Base-by-base conservation (phyloP, 2,113 vertebrate genomes). In the Gracilinanus agilis region DNA sequence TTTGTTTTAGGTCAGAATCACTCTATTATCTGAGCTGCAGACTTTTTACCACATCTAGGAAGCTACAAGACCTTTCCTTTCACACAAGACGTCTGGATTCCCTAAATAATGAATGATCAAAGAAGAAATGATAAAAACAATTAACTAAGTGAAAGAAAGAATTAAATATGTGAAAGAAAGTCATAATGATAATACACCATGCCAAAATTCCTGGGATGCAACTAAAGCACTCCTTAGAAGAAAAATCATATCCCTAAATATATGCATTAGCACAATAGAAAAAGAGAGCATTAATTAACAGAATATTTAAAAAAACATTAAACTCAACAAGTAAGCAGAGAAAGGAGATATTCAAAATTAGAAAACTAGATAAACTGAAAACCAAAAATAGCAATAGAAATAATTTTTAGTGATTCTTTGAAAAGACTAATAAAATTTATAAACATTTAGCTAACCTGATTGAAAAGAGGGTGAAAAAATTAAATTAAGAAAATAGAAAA, bases 121-220 rank as follows among this genome's bases (percentile, higher is more conserved):
- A 34, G 93, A 90, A 90, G 11, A 91, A 40, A 53, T 16, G 3
- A 67, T 29, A 67, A 13, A 49, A 16, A 53, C 9, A 40, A 55
- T 44, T 61, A 90, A 53, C 27, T n/a, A n/a, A n/a, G n/a, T n/a
- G n/a, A n/a, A n/a, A n/a, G n/a, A n/a, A n/a, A n/a, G n/a, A n/a
- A n/a, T n/a, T n/a, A 16, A 67, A 90, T n/a, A 91, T 25, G 56
- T 89, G 25, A 90, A 92, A 53, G 90, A n/a, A n/a, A 94, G 3
- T 88, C 25, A 49, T 25, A 95, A 19, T 83, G n/a, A 90, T 88
- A 34, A 44, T 0, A 9, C 25, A 92, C 55, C 23, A 29, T 90
- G 24, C 24, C n/a, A 53, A 29, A 55, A 49, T 5, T 21, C 54
- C 53, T 58, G 34, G 29, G 10, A 92, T 25, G 8, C 8, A 58